A percentile compares a stretch with the other conserved stretches of the same genome.
Evolutionary conservation across 2,113 vertebrate species (phyloP).

Genomic region (Urocolius indicus): DNA sequence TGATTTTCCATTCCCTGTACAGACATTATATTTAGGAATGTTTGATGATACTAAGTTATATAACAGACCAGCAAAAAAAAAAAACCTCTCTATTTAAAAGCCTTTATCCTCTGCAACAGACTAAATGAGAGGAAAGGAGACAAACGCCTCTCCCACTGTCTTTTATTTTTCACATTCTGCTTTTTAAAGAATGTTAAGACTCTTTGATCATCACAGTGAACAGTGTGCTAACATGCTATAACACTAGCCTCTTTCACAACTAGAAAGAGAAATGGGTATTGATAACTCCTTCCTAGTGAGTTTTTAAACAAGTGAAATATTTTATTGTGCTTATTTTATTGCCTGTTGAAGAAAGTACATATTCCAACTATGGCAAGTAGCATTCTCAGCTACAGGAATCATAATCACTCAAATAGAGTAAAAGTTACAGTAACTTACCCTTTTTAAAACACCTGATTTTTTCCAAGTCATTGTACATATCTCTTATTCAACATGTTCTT

Average conservation of each 20-base stretch:
- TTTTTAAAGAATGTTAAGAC: neutral
- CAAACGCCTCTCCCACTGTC: neutral
- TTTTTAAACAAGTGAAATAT: neutral
- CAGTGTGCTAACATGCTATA: neutral
- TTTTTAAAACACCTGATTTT: neutral
- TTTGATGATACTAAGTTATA: neutral
- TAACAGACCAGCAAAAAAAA: neutral
- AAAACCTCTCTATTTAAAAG: neutral
- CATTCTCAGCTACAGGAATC: neutral
- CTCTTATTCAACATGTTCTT: neutral
- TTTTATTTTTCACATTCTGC: neutral
- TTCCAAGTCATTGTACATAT: neutral
- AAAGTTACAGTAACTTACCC: neutral
- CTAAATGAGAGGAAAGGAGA: neutral
- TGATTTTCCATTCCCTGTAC: neutral
- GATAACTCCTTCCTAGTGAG: neutral
- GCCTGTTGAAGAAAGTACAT: neutral
- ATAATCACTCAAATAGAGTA: neutral
- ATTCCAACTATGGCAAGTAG: neutral
- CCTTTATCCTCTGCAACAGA: neutral
- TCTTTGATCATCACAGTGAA: neutral
- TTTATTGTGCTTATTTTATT: neutral
- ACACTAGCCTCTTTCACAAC: neutral
- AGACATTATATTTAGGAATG: neutral
- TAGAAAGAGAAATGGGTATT: neutral